Base-by-base conservation (phyloP, 2,113 vertebrate species). In the Misgurnus anguillicaudatus region DNA sequence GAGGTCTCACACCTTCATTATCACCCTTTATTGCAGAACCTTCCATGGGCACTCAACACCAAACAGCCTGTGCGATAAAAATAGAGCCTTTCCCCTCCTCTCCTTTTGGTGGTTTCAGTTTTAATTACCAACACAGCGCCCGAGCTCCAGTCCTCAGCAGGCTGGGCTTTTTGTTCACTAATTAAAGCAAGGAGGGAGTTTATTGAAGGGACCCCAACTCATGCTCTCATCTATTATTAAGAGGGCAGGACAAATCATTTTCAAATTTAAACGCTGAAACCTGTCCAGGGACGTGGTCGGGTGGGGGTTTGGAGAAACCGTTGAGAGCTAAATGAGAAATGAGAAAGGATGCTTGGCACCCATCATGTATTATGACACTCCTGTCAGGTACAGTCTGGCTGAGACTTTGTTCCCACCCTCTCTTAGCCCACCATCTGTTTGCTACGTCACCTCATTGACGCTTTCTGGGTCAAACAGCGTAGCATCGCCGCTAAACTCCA, bases 1-100 rank as follows among this genome's bases (percentile, higher is more conserved):
- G 94, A 94, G 95, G 93, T 94, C 94, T 96, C 94, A 94, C 95
- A 96, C 95, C 95, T 96, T 97, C 95, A 96, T 97, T 96, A 97
- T 95, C 94, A 94, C 95, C 95, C 94, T 95, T 96, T 97, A 97
- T 95, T 95, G 94, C 94, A 93, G 90, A 95, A 94, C 92, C 92
- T 92, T 94, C 94, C 91, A 88, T 87, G 90, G 93, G 93, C 94
- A 94, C 93, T 93, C 90, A 75, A 93, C 93, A 94, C 91, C 91
- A 88, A 95, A 94, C 94, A 95, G 95, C 94, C 93, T 93, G 92
- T 89, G 93, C 91, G 93, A 96, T 96, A 96, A 96, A 96, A 96
- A 96, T 94, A 95, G 95, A 94, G 91, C 92, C 92, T 87, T 88
- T 89, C 88, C 73, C 89, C 88, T 89, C 86, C 90, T 90, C 92